Conservation (phyloP, 2,113 vertebrate genomes). For the Thalassarche chlororhynchos region DNA sequence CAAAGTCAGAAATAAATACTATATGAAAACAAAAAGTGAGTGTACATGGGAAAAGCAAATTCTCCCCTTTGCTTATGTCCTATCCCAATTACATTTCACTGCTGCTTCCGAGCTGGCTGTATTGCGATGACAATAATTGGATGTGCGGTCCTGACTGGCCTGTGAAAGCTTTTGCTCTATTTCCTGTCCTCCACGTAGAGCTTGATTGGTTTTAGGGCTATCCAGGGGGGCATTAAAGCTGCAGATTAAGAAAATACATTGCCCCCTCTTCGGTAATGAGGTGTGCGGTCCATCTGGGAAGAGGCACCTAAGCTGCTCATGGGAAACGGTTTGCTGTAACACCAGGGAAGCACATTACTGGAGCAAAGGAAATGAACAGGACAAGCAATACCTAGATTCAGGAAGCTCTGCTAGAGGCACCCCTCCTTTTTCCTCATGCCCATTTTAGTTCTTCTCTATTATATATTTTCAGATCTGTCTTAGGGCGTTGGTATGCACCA, state of each 20-base stretch:
- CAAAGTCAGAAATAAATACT: slow-evolving; percentile 24
- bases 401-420: background rate
- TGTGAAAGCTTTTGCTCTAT: background rate
- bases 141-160: background rate
- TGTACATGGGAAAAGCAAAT: background rate
- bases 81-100: background rate
- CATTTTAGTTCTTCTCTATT: background rate
- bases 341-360: background rate
- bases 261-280: background rate
- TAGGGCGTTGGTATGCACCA: background rate
- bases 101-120: background rate
- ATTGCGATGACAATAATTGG: background rate
- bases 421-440: background rate
- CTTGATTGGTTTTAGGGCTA: slow-evolving; percentile 21
- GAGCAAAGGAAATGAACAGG: background rate
- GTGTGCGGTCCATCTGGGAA: slow-evolving; percentile 23
- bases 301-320: background rate
- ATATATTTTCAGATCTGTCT: background rate
- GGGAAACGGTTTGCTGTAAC: slow-evolving; percentile 11
- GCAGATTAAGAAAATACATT: slow-evolving; percentile 22
- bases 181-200: slow-evolving; percentile 34
- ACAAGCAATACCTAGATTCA: background rate
- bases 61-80: background rate
- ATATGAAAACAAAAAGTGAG: background rate
- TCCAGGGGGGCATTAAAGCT: slow-evolving; percentile 46